Percentiles rank a stretch among this genome's conserved stretches.
These are phyloP conservation scores for Calypte anna DNA, from an alignment of 2,113 vertebrate species.

Conservation along the genomic window DNA sequence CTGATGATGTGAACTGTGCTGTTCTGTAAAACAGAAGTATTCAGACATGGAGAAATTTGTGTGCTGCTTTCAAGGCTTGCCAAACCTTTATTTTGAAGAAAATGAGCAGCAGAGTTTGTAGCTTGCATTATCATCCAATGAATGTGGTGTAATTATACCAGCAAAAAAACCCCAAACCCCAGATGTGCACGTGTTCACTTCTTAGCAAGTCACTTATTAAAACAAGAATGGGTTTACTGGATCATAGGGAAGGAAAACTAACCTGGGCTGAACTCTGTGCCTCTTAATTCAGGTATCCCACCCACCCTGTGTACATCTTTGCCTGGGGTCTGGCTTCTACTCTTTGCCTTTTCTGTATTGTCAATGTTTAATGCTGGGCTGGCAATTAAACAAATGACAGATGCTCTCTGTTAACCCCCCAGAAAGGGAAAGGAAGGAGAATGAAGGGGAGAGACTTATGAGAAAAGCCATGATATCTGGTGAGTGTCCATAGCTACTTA, in stretches of 20 bases:
- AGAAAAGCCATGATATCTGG: neutral
- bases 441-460: too few species aligned
- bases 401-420: too few species aligned
- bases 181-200: neutral
- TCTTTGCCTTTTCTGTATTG: neutral
- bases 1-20: neutral
- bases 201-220: neutral
- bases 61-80: neutral
- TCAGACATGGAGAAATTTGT: neutral
- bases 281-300: neutral
- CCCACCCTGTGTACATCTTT: fast-evolving
- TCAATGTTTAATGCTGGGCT: too few species aligned
- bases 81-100: neutral
- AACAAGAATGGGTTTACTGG: neutral
- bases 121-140: neutral
- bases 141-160: neutral
- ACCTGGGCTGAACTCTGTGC: neutral
- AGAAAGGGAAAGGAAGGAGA: too few species aligned
- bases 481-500: neutral
- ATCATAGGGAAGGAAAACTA: neutral
- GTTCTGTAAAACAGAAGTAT: neutral
- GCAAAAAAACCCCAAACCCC: neutral
- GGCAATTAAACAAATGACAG: too few species aligned
- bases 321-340: neutral
- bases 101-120: neutral